A percentile compares a stretch with the other conserved stretches of the same genome.
These are phyloP conservation scores for Acromyrmex echinatior DNA, from an alignment of 1,140 invertebrate genomes.

Conservation along the genomic window DNA sequence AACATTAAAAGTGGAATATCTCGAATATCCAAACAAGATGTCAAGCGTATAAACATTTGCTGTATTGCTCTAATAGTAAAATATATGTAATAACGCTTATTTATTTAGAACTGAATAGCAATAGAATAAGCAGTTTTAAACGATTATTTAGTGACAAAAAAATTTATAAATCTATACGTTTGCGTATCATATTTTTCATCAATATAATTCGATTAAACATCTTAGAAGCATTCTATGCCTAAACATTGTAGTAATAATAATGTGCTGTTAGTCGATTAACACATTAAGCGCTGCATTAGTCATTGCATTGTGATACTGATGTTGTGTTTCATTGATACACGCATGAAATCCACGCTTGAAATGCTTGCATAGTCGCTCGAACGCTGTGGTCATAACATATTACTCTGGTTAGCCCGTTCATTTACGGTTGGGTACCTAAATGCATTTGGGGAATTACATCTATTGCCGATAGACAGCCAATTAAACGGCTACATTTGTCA, in stretches of 20 bases:
- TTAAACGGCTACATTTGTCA: slow-evolving; percentile 26
- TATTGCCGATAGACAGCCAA: slow-evolving; percentile 15
- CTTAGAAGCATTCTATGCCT: not conserved
- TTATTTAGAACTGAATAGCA: too few relatives aligned
- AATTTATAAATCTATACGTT: not conserved
- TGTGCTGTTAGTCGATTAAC: slow-evolving; percentile 18
- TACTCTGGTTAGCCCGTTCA: slow-evolving; percentile 2
- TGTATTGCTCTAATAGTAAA: not conserved
- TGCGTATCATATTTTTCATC: not conserved
- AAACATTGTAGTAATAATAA: slow-evolving; percentile 12
- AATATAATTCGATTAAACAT: not conserved
- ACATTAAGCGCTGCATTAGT: slow-evolving; percentile 14
- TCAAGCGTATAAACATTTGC: not conserved
- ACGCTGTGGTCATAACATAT: slow-evolving; percentile 28
- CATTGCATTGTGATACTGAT: slow-evolving; percentile 9
- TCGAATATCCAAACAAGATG: not conserved
- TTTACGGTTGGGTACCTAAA: slow-evolving; percentile 25
- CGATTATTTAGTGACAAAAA: not conserved
- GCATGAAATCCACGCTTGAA: slow-evolving; percentile 32
- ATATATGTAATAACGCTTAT: not conserved
- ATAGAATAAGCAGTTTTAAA: not conserved
- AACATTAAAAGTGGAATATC: not conserved
- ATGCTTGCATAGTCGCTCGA: slow-evolving; percentile 37
- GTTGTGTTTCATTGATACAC: slow-evolving; percentile 34
- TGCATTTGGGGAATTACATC: slow-evolving; percentile 37